Evolutionary conservation across 2,113 vertebrate species (phyloP).

Genomic region (Catharus minimus): DNA sequence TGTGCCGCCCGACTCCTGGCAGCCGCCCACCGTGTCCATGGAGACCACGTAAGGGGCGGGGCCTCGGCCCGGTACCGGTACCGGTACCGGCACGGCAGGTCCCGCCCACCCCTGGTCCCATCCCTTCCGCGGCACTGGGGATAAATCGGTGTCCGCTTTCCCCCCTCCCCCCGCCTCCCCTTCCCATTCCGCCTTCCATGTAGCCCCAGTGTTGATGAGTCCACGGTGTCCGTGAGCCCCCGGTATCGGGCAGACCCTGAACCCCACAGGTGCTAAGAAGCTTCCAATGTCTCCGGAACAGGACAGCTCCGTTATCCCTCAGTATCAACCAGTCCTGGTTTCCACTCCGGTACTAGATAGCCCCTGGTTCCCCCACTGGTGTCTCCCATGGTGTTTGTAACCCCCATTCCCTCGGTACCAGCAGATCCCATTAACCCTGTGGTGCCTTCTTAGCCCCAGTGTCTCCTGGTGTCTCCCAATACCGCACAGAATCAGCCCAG

Average conservation of each 20-base stretch:
- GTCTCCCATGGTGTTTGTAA: not conserved
- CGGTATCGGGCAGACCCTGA: not conserved
- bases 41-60: conserved; percentile 86
- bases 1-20: conserved; percentile 90
- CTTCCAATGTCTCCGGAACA: not conserved
- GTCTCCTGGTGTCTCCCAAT: not conserved
- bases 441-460: not conserved
- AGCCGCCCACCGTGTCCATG: conserved; percentile 84
- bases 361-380: not conserved
- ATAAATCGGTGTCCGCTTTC: not conserved
- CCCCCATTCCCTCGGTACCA: not conserved
- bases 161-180: too few species aligned
- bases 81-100: not conserved
- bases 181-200: not conserved
- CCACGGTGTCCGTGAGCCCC: not conserved
- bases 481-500: not conserved
- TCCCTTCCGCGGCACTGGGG: not conserved
- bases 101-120: too few species aligned
- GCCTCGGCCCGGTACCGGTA: not conserved
- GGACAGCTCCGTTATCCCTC: not conserved
- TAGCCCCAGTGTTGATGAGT: too few species aligned
- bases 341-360: not conserved
- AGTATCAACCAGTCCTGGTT: not conserved
- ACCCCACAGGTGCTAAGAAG: not conserved
- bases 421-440: not conserved